Base-by-base conservation (phyloP, 2,113 vertebrate genomes). In the Eurystomus gularis region DNA sequence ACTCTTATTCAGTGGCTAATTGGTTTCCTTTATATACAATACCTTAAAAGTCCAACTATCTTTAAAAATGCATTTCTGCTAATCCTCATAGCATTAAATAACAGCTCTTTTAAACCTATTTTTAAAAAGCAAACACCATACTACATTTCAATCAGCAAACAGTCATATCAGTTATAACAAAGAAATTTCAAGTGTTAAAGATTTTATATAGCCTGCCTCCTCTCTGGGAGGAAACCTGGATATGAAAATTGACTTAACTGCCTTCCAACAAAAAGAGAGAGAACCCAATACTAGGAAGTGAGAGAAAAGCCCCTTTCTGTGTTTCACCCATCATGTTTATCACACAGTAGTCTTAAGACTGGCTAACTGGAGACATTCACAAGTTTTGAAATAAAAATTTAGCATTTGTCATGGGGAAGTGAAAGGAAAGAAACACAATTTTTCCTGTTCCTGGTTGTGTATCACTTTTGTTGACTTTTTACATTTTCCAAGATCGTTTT, bases 51-150 rank as follows among this genome's bases (percentile, higher is more conserved):
- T 78, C 42, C 44, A 60, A 33, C n/a, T 52, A 33, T 83, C 19
- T 94, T 95, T 79, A 61, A 71, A 91, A 96, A 78, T 33, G 5
- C 11, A 48, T 60, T 89, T 86, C 33, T 83, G 10, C 7, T 88
- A 70, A 86, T 72, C n/a, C 17, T 31, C 1, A 7, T n/a, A 55
- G 7, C 26, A 88, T 73, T 66, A 68, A 70, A 69, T 69, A 49
- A 72, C 19, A 85, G 29, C 31, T 35, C 19, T 73, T 73, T 60
- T 15, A 75, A 78, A 52, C 76, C 5, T 61, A 7, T 66, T 78
- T 89, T 62, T 4, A 18, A 61, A 90, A 68, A 51, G 2, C 5
- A 64, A 85, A 46, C 37, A 23, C 4, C 5, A 71, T 10, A 61
- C 28, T 44, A 26, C 6, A 26, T 49, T 93, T 84, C 23, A 77